Percentiles rank a stretch among this genome's conserved stretches.
phyloP scores from a whole-genome alignment of 2,797 vertebrate genomes.

The Cyprinodon diabolis region DNA sequence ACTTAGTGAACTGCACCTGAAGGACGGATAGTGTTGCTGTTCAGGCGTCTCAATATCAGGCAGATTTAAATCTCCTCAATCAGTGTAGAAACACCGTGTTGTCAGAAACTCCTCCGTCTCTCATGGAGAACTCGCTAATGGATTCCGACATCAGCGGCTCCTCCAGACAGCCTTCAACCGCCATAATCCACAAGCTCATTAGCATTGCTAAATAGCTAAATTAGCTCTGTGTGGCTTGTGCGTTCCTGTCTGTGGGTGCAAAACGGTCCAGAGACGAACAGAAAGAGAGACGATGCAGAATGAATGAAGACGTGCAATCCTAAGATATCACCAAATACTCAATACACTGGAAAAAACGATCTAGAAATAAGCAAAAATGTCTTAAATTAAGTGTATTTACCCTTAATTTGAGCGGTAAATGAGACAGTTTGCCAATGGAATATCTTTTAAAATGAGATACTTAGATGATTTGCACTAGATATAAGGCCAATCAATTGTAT shows the following conservation, averaged over 20 bases:
- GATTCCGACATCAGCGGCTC: constrained; percentile 39
- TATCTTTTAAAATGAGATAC: too few relatives aligned
- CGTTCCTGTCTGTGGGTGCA: neutral
- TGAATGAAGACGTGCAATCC: neutral
- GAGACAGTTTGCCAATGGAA: too few relatives aligned
- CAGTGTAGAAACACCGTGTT: constrained; percentile 29
- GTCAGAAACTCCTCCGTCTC: constrained; percentile 39
- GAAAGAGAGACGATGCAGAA: constrained; percentile 1
- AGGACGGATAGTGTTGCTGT: constrained; percentile 20
- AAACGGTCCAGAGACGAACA: neutral
- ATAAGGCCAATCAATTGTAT: too few relatives aligned
- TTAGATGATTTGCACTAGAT: too few relatives aligned
- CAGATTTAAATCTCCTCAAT: constrained; percentile 51
- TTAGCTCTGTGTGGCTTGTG: constrained; percentile 41
- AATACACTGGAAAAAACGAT: neutral
- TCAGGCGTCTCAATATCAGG: constrained; percentile 29
- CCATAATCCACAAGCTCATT: constrained; percentile 60
- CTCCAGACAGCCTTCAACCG: constrained; percentile 35
- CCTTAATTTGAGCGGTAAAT: too few relatives aligned
- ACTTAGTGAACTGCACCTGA: neutral
- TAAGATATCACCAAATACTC: neutral
- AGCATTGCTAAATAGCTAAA: constrained; percentile 60
- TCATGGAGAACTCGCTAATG: constrained; percentile 49
- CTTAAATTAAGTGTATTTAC: too few relatives aligned
- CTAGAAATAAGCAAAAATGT: too few relatives aligned